phyloP scores from a whole-genome alignment of 2,113 vertebrate species.

The Fregetta grallaria region DNA sequence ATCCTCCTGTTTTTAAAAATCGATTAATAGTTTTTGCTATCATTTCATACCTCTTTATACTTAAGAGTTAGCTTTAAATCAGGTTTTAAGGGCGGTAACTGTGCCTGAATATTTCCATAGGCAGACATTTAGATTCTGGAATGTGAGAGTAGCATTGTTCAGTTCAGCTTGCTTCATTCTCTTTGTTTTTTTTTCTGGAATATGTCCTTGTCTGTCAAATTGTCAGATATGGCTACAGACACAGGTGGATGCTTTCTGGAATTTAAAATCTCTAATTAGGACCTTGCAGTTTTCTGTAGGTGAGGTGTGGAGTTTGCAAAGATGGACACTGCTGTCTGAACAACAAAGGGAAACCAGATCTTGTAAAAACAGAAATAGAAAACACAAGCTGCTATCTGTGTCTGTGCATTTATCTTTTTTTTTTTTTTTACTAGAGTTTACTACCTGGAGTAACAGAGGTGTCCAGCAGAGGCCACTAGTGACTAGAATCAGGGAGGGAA shows the following conservation, averaged over 20 bases:
- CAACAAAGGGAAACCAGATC: neutral
- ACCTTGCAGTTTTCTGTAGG: neutral
- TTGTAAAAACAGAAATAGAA: neutral
- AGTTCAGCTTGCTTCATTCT: neutral
- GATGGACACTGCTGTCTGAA: neutral
- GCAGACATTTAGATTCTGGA: neutral
- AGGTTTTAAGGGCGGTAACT: neutral
- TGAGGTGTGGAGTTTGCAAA: neutral
- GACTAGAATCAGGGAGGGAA: neutral
- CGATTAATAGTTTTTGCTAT: accelerated
- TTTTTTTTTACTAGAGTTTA: neutral
- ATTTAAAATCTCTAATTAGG: neutral
- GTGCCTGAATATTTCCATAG: neutral
- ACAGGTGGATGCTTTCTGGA: neutral
- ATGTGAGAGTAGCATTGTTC: neutral
- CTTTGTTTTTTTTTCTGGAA: neutral
- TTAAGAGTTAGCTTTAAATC: neutral
- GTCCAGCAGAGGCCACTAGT: constrained; percentile 64
- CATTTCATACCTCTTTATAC: neutral
- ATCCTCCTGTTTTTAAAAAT: neutral
- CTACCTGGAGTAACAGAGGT: neutral
- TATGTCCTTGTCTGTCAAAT: neutral
- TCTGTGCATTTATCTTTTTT: no score
- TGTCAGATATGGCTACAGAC: neutral
- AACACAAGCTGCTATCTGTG: neutral